Conservation (phyloP, 2,888 invertebrate species). For the Platynereis dumerilii region DNA sequence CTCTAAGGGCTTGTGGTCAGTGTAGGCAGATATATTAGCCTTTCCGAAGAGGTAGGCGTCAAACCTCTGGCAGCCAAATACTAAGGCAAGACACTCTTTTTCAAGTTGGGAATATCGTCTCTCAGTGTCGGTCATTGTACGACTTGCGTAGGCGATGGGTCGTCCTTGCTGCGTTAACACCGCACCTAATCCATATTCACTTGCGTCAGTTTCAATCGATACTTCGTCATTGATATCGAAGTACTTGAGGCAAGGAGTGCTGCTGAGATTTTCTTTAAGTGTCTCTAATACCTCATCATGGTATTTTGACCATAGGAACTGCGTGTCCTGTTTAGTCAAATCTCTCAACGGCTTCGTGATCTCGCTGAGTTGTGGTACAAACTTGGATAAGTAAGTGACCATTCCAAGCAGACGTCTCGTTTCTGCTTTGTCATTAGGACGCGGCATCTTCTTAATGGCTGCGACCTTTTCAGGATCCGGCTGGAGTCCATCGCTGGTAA, state of each 20-base stretch:
- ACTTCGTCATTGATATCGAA: slow-evolving; percentile 21
- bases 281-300: slow-evolving; percentile 28
- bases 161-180: slow-evolving; percentile 18
- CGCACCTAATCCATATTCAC: slow-evolving; percentile 22
- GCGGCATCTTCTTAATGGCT: no score
- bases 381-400: slow-evolving; percentile 31
- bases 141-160: slow-evolving; percentile 23
- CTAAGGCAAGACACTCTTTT: slow-evolving; percentile 9
- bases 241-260: slow-evolving; percentile 20
- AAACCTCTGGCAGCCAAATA: no score
- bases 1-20: no score
- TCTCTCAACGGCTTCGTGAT: slow-evolving; percentile 24
- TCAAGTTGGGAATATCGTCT: slow-evolving; percentile 25
- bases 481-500: no score
- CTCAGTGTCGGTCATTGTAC: slow-evolving; percentile 19
- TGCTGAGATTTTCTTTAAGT: slow-evolving; percentile 11
- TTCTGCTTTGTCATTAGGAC: no score
- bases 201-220: slow-evolving; percentile 22
- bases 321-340: slow-evolving; percentile 28
- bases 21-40: no score
- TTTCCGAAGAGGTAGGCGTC: no score
- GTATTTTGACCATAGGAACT: slow-evolving; percentile 29
- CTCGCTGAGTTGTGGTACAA: slow-evolving; percentile 29
- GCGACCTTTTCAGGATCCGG: no score
- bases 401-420: slow-evolving; percentile 28